Conservation (phyloP, 2,888 invertebrate genomes). For the Polymixis flavicincta region DNA sequence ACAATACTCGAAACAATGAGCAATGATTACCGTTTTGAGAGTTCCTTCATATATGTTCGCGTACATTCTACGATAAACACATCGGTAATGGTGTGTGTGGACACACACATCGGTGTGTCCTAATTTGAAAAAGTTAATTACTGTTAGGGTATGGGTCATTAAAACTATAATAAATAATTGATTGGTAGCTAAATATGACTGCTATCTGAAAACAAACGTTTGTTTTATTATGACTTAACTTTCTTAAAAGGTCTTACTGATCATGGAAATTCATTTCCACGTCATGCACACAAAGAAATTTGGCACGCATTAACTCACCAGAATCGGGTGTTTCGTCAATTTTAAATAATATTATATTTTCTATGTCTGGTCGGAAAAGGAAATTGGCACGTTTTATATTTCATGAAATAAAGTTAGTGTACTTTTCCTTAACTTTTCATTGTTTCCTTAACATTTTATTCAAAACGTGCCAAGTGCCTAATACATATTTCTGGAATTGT, state of each 20-base stretch:
- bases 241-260: not conserved
- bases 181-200: not conserved
- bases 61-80: conserved; percentile 32
- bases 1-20: conserved; percentile 71
- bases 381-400: too few species aligned
- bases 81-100: not conserved
- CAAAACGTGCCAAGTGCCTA: too few species aligned
- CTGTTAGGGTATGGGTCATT: not conserved
- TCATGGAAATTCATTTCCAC: not conserved
- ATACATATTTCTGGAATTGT: too few species aligned
- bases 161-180: conserved; percentile 10
- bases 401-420: too few species aligned
- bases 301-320: too few species aligned
- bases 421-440: too few species aligned
- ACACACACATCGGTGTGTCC: conserved; percentile 23
- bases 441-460: too few species aligned
- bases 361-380: too few species aligned
- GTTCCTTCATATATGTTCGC: conserved; percentile 44
- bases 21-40: conserved; percentile 70
- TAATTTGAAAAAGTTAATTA: conserved; percentile 8
- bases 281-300: not conserved
- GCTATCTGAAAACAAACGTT: not conserved
- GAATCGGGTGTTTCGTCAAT: too few species aligned
- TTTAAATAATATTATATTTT: too few species aligned
- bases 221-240: not conserved